Conservation (phyloP, 2,113 vertebrate genomes). For the Symphodus melops region DNA sequence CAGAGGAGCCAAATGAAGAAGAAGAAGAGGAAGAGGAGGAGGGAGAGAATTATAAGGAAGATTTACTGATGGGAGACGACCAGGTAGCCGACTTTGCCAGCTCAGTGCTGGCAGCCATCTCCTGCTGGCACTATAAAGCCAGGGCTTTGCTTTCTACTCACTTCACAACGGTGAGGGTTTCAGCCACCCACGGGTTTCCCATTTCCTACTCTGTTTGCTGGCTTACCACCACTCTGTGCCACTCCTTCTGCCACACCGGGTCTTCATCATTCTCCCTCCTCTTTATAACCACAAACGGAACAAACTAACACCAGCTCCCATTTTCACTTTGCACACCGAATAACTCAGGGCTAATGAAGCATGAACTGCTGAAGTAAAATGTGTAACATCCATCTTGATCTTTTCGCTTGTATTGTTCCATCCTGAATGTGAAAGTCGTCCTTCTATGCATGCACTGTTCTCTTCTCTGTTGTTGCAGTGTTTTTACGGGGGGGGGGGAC, state of each 20-base stretch:
- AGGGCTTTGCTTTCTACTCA: constrained; percentile 93
- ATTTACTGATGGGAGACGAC: constrained; percentile 88
- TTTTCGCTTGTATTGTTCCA: constrained; percentile 28
- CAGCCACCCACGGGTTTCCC: constrained; percentile 78
- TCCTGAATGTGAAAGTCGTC: constrained; percentile 5
- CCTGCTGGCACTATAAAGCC: constrained; percentile 94
- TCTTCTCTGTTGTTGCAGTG: not conserved
- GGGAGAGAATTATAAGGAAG: constrained; percentile 85
- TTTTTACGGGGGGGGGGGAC: not conserved
- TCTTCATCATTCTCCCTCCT: constrained; percentile 21
- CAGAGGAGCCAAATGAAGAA: constrained; percentile 38
- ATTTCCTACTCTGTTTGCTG: constrained; percentile 55
- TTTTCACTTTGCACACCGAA: constrained; percentile 38
- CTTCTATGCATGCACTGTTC: constrained; percentile 21
- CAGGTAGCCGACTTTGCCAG: constrained; percentile 96
- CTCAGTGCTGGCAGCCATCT: constrained; percentile 91
- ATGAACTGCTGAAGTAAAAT: constrained; percentile 3
- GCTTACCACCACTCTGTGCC: constrained; percentile 34
- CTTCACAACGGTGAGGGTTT: constrained; percentile 92
- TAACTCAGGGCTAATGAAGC: constrained; percentile 19
- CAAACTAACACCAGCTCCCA: constrained; percentile 58
- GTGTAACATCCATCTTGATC: constrained; percentile 6
- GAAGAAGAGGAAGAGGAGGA: constrained; percentile 64
- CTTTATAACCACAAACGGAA: constrained; percentile 29
- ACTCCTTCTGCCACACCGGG: constrained; percentile 46